Evolutionary conservation across 37 sponge, comb jelly and placozoan genomes (phyloP).

Genomic region (Bolinopsis microptera): DNA sequence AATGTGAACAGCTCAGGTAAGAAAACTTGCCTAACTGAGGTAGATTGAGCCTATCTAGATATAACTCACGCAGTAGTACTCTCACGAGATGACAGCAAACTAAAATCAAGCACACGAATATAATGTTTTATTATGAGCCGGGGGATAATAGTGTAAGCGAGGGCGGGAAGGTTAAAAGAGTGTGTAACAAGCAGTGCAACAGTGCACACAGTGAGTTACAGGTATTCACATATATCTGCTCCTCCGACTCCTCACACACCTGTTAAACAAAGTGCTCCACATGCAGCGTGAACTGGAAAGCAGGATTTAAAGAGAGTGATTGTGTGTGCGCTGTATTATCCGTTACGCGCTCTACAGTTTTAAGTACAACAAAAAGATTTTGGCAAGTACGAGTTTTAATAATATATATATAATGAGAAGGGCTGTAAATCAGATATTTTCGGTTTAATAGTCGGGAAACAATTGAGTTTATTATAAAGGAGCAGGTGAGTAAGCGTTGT

Average conservation of each 20-base stretch:
- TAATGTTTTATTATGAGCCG: neutral
- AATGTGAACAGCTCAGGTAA: too few relatives aligned
- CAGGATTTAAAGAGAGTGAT: neutral
- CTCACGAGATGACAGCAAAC: neutral
- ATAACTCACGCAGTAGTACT: neutral
- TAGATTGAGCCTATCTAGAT: too few relatives aligned
- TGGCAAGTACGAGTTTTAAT: neutral
- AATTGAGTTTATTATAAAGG: neutral
- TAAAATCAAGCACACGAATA: neutral
- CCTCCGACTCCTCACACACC: neutral
- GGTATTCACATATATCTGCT: neutral
- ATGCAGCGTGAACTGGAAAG: neutral
- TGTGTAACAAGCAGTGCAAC: neutral
- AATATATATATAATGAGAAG: too few relatives aligned
- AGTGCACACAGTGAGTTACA: neutral
- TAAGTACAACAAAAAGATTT: neutral
- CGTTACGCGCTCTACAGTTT: neutral
- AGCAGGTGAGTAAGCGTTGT: too few relatives aligned
- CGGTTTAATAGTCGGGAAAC: too few relatives aligned
- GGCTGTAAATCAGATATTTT: too few relatives aligned
- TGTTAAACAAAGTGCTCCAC: neutral
- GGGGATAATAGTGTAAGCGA: neutral
- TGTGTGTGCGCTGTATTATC: neutral
- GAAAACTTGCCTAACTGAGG: too few relatives aligned
- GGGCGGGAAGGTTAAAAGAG: neutral